These are phyloP conservation scores for Nibea coibor DNA, from an alignment of 2,113 vertebrate species.

Conservation along the genomic window DNA sequence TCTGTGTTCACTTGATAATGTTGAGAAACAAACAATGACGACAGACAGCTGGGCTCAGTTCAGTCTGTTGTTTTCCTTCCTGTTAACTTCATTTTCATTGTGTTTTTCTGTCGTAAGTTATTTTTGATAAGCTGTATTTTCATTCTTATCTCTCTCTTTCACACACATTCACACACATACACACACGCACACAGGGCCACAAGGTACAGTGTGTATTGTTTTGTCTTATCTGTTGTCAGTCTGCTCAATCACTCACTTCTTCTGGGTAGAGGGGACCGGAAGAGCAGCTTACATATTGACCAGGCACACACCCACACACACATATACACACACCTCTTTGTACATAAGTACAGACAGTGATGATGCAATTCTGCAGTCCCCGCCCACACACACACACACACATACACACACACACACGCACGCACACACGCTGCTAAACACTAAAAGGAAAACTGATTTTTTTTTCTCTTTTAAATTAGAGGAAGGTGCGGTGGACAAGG, in stretches of 20 bases:
- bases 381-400: background rate
- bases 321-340: background rate
- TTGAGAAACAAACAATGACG: background rate
- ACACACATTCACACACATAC: too few species aligned
- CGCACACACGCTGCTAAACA: background rate
- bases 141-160: background rate
- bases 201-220: conserved; percentile 27
- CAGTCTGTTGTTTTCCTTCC: background rate
- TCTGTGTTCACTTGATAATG: background rate
- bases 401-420: background rate
- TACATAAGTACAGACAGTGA: background rate
- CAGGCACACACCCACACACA: conserved; percentile 21
- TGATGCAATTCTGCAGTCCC: conserved; percentile 46
- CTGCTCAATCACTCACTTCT: conserved; percentile 18
- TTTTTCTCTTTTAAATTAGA: background rate
- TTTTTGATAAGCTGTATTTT: background rate
- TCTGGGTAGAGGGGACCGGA: conserved; percentile 12
- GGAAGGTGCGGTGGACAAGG: background rate
- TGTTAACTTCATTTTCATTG: background rate
- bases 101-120: background rate
- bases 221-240: conserved; percentile 44
- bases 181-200: background rate
- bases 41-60: too few species aligned
- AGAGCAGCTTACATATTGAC: conserved; percentile 72
- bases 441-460: background rate